Conservation (phyloP, 2,888 invertebrate genomes). For the Tortrix viridana region DNA sequence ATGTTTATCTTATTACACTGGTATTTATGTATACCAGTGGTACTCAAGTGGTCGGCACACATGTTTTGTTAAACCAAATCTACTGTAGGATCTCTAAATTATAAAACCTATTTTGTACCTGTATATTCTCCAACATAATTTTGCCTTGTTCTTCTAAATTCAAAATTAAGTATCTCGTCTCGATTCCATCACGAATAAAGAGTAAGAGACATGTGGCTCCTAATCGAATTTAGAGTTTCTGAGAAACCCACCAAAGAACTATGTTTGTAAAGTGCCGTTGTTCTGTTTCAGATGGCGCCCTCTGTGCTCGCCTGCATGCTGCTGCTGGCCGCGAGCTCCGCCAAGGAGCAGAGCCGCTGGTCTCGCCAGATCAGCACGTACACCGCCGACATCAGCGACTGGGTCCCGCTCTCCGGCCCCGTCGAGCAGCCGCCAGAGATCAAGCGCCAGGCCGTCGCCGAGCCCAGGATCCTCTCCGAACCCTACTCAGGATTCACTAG, state of each 20-base stretch:
- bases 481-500: slow-evolving; percentile 66
- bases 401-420: slow-evolving; percentile 72
- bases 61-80: no score
- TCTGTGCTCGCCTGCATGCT: slow-evolving; percentile 52
- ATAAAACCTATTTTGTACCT: no score
- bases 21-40: no score
- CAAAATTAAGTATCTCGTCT: no score
- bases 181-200: no score
- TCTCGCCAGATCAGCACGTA: slow-evolving; percentile 79
- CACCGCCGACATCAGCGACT: slow-evolving; percentile 75
- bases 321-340: slow-evolving; percentile 56
- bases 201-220: no score
- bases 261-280: background rate
- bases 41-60: no score
- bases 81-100: no score
- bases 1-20: no score
- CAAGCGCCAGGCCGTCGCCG: slow-evolving; percentile 75
- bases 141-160: no score
- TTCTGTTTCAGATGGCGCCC: slow-evolving; percentile 28
- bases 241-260: background rate
- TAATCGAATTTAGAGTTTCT: no score
- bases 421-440: slow-evolving; percentile 63
- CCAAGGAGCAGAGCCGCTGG: slow-evolving; percentile 71
- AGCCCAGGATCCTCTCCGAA: slow-evolving; percentile 75
- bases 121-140: no score